A percentile compares a stretch with the other conserved stretches of the same genome.
Evolutionary conservation across 35 echinoderm and acorn worm species (phyloP).

Genomic region (Strongylocentrotus purpuratus): DNA sequence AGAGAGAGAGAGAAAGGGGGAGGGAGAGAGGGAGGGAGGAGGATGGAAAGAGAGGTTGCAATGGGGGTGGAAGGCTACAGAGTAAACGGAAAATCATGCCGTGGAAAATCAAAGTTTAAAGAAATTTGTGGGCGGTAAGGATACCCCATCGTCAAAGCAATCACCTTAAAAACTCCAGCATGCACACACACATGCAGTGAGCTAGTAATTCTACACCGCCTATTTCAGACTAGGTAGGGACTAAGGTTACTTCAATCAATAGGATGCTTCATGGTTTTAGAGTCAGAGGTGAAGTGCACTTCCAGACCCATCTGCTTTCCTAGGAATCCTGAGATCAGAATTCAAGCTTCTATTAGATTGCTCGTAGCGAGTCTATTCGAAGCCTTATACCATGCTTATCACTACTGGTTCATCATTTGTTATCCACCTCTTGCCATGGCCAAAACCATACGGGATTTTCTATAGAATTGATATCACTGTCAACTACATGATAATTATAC

Average conservation of each 20-base stretch:
- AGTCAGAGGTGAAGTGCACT: neutral
- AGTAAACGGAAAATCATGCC: neutral
- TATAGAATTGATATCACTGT: too few species aligned
- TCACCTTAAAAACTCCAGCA: neutral
- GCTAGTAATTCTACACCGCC: neutral
- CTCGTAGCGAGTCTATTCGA: neutral
- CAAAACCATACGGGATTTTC: neutral
- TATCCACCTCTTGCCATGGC: neutral
- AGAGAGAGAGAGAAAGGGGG: too few species aligned
- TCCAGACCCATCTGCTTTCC: neutral
- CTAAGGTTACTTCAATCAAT: constrained; percentile 11
- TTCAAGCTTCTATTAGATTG: neutral
- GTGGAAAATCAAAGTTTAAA: neutral
- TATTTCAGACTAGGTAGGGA: neutral
- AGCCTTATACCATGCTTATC: neutral
- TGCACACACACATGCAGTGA: neutral
- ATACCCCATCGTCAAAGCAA: neutral
- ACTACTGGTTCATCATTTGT: neutral
- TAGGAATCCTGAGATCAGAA: neutral
- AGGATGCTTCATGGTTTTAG: neutral
- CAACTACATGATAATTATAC: too few species aligned
- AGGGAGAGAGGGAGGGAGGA: too few species aligned
- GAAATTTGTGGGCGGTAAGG: neutral
- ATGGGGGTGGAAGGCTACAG: neutral
- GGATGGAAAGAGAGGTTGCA: too few species aligned